Evolutionary conservation across 2,888 invertebrate genomes (phyloP).

Genomic region (Drosophila kanekoi): DNA sequence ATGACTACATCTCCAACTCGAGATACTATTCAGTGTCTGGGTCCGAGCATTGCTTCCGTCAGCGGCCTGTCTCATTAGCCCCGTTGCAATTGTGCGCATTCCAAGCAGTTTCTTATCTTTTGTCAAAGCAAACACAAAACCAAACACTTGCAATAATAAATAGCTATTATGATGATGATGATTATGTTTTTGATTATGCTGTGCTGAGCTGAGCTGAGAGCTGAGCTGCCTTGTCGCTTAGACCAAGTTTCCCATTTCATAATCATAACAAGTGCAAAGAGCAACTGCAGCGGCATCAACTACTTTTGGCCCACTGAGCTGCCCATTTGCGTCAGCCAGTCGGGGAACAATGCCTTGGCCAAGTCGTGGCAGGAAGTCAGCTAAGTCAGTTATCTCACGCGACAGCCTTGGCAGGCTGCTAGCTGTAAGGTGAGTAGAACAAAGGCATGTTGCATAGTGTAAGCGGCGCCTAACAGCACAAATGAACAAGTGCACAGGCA

Average conservation of each 20-base stretch:
- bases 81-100: slow-evolving; percentile 58
- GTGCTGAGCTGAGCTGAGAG: slow-evolving; percentile 1
- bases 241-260: slow-evolving; percentile 57
- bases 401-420: slow-evolving; percentile 57
- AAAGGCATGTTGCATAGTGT: slow-evolving; percentile 39
- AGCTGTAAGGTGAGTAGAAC: slow-evolving; percentile 34
- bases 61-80: slow-evolving; percentile 67
- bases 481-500: slow-evolving; percentile 4
- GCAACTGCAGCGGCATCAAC: slow-evolving; percentile 10
- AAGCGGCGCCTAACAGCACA: slow-evolving; percentile 10
- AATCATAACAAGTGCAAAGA: slow-evolving; percentile 58
- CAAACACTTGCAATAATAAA: slow-evolving; percentile 41
- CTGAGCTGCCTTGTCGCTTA: slow-evolving; percentile 7
- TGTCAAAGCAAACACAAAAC: slow-evolving; percentile 38
- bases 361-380: slow-evolving; percentile 47
- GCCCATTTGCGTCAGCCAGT: slow-evolving; percentile 29
- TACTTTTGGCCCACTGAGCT: slow-evolving; percentile 31
- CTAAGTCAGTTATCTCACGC: slow-evolving; percentile 25
- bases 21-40: slow-evolving; percentile 7
- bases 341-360: slow-evolving; percentile 49
- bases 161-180: slow-evolving; percentile 20
- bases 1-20: slow-evolving; percentile 15
- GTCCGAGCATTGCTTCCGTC: slow-evolving; percentile 60
- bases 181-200: slow-evolving; percentile 26
- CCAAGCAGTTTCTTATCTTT: slow-evolving; percentile 62